phyloP scores from a whole-genome alignment of 2,888 invertebrate species.

The Argyra leucocephala region DNA sequence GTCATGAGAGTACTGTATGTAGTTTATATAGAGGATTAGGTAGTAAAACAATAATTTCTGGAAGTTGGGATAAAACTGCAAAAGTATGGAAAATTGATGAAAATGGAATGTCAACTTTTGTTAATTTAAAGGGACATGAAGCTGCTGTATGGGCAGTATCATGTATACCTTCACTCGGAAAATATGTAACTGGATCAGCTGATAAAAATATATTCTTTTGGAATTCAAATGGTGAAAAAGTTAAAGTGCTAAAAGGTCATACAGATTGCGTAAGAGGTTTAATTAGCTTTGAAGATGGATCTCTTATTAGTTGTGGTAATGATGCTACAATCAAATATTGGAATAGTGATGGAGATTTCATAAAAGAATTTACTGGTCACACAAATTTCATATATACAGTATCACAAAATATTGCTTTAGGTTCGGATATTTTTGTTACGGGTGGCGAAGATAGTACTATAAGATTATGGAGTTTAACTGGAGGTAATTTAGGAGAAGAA shows the following conservation, averaged over 20 bases:
- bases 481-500: constrained; percentile 34
- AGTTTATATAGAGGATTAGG: constrained; percentile 44
- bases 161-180: constrained; percentile 48
- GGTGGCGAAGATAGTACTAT: constrained; percentile 84
- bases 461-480: constrained; percentile 59
- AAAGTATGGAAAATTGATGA: constrained; percentile 66
- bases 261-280: constrained; percentile 84
- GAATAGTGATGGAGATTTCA: constrained; percentile 68
- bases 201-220: constrained; percentile 84
- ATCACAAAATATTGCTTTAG: constrained; percentile 48
- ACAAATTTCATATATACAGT: constrained; percentile 76
- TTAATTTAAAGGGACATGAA: constrained; percentile 59
- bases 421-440: constrained; percentile 60
- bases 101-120: constrained; percentile 46
- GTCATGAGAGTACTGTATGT: constrained; percentile 54
- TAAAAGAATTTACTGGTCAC: constrained; percentile 70
- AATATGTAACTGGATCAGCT: constrained; percentile 74
- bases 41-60: constrained; percentile 59
- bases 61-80: constrained; percentile 89
- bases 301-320: constrained; percentile 85
- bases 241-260: constrained; percentile 66
- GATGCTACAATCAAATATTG: constrained; percentile 82
- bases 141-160: constrained; percentile 81
- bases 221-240: constrained; percentile 58
- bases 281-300: constrained; percentile 56